A percentile compares a stretch with the other conserved stretches of the same genome.
These are phyloP conservation scores for Cepphus grylle DNA, from an alignment of 2,113 vertebrate species.

Conservation along the genomic window DNA sequence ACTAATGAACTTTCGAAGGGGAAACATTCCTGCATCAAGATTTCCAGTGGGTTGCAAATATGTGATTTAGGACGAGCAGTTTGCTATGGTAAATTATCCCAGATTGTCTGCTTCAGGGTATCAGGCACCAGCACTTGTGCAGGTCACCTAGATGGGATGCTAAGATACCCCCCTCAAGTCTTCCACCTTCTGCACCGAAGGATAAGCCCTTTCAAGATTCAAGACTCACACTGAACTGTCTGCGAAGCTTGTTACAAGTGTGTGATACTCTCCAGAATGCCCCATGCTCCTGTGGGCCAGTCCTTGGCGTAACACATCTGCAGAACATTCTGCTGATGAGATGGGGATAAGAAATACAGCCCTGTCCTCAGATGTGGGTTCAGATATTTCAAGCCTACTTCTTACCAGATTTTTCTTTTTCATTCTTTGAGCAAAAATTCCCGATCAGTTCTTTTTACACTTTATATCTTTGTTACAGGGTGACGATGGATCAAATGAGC, in stretches of 20 bases:
- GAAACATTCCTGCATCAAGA: neutral
- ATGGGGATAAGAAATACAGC: neutral
- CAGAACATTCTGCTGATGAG: neutral
- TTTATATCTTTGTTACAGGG: neutral
- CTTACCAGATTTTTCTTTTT: neutral
- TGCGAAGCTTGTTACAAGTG: neutral
- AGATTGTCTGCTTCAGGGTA: neutral
- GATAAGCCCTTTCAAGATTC: neutral
- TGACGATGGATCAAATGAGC: neutral
- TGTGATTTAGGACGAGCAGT: neutral
- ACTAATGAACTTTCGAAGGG: neutral
- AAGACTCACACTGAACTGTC: neutral
- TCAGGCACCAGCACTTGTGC: neutral
- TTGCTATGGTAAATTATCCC: neutral
- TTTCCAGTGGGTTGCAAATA: neutral
- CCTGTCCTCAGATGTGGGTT: neutral
- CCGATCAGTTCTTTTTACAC: neutral
- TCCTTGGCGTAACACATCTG: accelerated
- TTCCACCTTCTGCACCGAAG: neutral
- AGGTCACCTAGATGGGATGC: neutral
- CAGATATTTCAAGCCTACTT: neutral
- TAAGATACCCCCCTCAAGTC: neutral
- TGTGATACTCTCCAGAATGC: neutral
- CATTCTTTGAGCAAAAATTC: neutral
- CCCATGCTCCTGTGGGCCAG: accelerated